phyloP scores from a whole-genome alignment of 2,113 vertebrate genomes.

The Galbula dea region DNA sequence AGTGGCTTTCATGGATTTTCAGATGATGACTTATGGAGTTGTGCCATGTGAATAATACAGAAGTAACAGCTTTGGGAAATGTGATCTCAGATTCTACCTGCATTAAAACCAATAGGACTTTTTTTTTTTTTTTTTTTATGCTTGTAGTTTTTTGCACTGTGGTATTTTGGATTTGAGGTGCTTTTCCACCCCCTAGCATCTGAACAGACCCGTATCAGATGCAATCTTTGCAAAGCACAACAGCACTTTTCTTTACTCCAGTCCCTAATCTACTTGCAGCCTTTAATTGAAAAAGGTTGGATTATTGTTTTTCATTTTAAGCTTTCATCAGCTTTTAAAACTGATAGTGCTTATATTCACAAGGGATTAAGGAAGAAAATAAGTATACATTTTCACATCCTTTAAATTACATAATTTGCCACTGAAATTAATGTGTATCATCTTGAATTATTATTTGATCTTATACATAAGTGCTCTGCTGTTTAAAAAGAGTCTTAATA shows the following conservation, averaged over 20 bases:
- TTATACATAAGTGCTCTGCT: conserved; percentile 39
- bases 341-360: conserved; percentile 31
- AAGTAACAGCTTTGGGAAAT: conserved; percentile 12
- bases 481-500: conserved; percentile 58
- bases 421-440: conserved; percentile 51
- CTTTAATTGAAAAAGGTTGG: conserved; percentile 56
- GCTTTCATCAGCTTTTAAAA: conserved; percentile 50
- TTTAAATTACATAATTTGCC: conserved; percentile 55
- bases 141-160: not conserved
- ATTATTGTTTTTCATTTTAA: conserved; percentile 54
- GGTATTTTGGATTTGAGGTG: not conserved
- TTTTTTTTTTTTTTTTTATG: not conserved
- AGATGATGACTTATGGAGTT: not conserved
- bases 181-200: not conserved
- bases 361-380: conserved; percentile 48
- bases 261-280: conserved; percentile 16
- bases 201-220: not conserved
- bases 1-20: not conserved
- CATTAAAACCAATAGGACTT: not conserved
- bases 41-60: not conserved
- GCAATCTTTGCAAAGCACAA: not conserved
- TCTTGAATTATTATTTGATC: conserved; percentile 66
- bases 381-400: conserved; percentile 35
- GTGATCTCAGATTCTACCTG: not conserved
- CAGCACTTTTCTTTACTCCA: conserved; percentile 4